These are phyloP conservation scores for Troilus luridus DNA, from an alignment of 2,888 invertebrate genomes.

Conservation along the genomic window DNA sequence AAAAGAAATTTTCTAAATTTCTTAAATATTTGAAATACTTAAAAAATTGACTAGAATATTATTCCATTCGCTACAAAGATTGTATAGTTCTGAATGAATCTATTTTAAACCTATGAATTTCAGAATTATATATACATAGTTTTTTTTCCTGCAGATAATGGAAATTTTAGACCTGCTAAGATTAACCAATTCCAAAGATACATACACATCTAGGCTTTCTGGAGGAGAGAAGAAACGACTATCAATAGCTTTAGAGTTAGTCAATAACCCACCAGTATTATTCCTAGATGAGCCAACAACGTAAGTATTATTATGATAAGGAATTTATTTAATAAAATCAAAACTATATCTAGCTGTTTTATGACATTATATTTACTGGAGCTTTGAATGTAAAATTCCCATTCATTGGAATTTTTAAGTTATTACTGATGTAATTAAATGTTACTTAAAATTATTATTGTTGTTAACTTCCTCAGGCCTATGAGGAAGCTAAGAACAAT, in stretches of 20 bases:
- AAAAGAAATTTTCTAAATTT: too few species aligned
- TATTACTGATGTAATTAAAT: too few species aligned
- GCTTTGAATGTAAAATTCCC: not conserved
- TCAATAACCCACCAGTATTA: conserved; percentile 95
- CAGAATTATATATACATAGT: not conserved
- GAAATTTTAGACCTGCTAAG: conserved; percentile 89
- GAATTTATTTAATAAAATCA: not conserved
- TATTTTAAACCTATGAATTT: not conserved
- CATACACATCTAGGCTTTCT: conserved; percentile 82
- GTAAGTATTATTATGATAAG: conserved; percentile 73
- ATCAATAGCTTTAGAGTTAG: conserved; percentile 92
- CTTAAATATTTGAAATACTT: too few species aligned
- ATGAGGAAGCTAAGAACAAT: too few species aligned
- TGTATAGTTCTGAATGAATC: not conserved
- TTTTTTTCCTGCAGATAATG: conserved; percentile 76
- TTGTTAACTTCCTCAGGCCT: too few species aligned
- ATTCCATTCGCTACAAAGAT: not conserved
- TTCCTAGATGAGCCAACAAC: conserved; percentile 97
- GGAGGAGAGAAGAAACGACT: conserved; percentile 94
- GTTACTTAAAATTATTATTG: too few species aligned
- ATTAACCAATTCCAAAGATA: conserved; percentile 80
- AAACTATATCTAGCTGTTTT: not conserved
- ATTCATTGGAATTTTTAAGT: too few species aligned
- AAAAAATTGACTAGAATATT: too few species aligned
- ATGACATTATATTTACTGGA: not conserved